phyloP scores from a whole-genome alignment of 2,888 invertebrate genomes.

The Geotrupes spiniger region DNA sequence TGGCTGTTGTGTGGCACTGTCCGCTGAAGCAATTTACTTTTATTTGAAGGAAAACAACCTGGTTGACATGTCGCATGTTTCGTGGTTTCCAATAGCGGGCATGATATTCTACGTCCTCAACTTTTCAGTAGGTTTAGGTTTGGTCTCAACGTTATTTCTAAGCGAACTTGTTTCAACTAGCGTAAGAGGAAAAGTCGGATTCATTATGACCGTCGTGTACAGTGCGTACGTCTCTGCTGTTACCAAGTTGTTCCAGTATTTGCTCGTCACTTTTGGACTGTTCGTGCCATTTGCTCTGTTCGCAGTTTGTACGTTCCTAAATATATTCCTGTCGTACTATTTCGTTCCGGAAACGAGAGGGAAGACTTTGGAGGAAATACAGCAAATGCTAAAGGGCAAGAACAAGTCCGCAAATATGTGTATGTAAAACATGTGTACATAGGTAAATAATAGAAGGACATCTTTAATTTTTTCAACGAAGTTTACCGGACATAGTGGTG shows the following conservation, averaged over 20 bases:
- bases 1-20: conserved; percentile 31
- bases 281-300: conserved; percentile 38
- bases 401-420: not conserved
- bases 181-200: conserved; percentile 35
- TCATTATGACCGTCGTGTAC: conserved; percentile 32
- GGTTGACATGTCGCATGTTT: conserved; percentile 23
- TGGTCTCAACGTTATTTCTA: conserved; percentile 32
- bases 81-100: conserved; percentile 29
- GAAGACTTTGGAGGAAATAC: conserved; percentile 46
- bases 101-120: conserved; percentile 30
- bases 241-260: conserved; percentile 37
- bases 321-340: conserved; percentile 34
- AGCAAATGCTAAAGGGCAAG: conserved; percentile 36
- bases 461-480: too few relatives aligned
- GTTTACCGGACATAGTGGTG: too few relatives aligned
- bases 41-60: conserved; percentile 27
- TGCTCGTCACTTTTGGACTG: conserved; percentile 34
- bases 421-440: too few relatives aligned
- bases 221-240: conserved; percentile 30
- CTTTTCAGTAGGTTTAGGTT: conserved; percentile 31
- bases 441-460: too few relatives aligned
- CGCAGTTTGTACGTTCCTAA: conserved; percentile 29
- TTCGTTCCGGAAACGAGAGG: conserved; percentile 45
- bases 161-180: conserved; percentile 35
- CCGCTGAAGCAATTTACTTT: conserved; percentile 35